phyloP scores from a whole-genome alignment of 92 coral and sea anemone species.

The Actinernus sp. region DNA sequence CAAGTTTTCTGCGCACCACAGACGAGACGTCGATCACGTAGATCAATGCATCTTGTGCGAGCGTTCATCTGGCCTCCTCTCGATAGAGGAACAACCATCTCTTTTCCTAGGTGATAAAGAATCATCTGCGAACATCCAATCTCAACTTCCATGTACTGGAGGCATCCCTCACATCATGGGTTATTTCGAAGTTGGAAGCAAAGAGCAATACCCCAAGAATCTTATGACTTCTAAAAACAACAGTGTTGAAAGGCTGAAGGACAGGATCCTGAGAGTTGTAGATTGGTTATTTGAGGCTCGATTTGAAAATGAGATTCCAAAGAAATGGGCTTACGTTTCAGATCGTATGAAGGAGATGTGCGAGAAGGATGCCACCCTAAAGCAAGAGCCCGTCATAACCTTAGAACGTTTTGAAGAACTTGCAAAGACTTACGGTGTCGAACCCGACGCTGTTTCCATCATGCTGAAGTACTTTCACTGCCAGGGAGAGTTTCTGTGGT shows the following conservation, averaged over 20 bases:
- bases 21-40: slow-evolving; percentile 73
- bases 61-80: slow-evolving; percentile 56
- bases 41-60: slow-evolving; percentile 78
- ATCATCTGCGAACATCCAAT: slow-evolving; percentile 20
- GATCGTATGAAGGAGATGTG: background rate
- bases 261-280: slow-evolving; percentile 19
- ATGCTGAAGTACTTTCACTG: slow-evolving; percentile 66
- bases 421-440: slow-evolving; percentile 72
- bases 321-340: slow-evolving; percentile 14
- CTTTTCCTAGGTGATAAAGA: slow-evolving; percentile 55
- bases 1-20: slow-evolving; percentile 72
- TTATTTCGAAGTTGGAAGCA: slow-evolving; percentile 31
- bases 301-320: slow-evolving; percentile 63
- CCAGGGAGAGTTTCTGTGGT: slow-evolving; percentile 45
- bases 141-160: slow-evolving; percentile 53
- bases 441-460: slow-evolving; percentile 75
- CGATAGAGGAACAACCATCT: too few relatives aligned
- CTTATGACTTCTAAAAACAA: slow-evolving; percentile 40
- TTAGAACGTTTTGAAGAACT: background rate
- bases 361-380: background rate
- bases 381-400: slow-evolving; percentile 17
- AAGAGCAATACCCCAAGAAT: slow-evolving; percentile 70
- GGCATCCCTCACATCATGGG: slow-evolving; percentile 29
- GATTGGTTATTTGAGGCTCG: slow-evolving; percentile 62
- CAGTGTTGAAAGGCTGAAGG: slow-evolving; percentile 7